Evolutionary conservation across 1,140 invertebrate species (phyloP), one percentile per base, ranked within the genome.

Genomic region (Procambarus virginalis): DNA sequence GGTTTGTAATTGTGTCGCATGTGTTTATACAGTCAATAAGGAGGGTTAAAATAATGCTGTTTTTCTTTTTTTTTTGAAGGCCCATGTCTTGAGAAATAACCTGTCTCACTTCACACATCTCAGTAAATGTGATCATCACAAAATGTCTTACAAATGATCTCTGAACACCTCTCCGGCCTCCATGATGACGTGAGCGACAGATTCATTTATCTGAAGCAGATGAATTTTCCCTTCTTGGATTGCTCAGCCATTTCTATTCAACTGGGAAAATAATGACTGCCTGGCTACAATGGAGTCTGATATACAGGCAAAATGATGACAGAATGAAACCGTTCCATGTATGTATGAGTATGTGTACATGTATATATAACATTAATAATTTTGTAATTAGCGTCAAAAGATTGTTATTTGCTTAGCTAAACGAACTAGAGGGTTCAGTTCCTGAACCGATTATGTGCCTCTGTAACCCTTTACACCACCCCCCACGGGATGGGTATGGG

Each of bases 151-250:
- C 49, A 49, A 14, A 49, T 20, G 10, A 48, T 20, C 34, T 75
- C 70, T 12, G 70, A 75, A 75, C 70, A 75, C 34, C 70, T 75
- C 34, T 45, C 70, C 70, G 3, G 20, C 70, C 70, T 75, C 70
- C 70, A 75, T 75, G 70, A 22, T 75, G 70, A 34, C 34, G 34
- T 34, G 34, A 34, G 1, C 34, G 34, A 34, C 34, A 34, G 34
- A 34, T 34, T 34, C 34, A 75, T 45, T 75, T 9, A 75, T 75
- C 70, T 75, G 70, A 75, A 22, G 70, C 70, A 75, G 20, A 22
- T 75, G 70, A 20, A 75, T 20, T 34, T 75, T 75, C 70, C 70
- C 70, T 75, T 75, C 70, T 75, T 75, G 70, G 70, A 75, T 45
- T 75, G 70, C 20, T 22, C 70, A 75, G 70, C 2, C 20, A 75